phyloP scores from a whole-genome alignment of 2,888 invertebrate genomes.

The Erebia epiphron region DNA sequence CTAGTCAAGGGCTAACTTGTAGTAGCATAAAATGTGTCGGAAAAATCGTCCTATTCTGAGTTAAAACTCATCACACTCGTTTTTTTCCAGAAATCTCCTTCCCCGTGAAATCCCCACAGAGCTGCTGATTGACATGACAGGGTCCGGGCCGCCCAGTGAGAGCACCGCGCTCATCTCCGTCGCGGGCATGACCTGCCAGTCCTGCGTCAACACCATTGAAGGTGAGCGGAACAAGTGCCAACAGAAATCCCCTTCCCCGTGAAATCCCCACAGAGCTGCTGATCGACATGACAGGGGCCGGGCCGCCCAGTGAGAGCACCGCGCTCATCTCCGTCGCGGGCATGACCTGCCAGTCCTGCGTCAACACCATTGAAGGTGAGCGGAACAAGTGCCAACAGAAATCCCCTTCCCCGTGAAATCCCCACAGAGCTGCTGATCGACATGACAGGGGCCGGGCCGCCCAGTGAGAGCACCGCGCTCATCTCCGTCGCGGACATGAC shows the following conservation, averaged over 20 bases:
- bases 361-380: slow-evolving; percentile 90
- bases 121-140: slow-evolving; percentile 70
- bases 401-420: slow-evolving; percentile 67
- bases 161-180: slow-evolving; percentile 76
- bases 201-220: slow-evolving; percentile 94
- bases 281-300: slow-evolving; percentile 66
- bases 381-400: slow-evolving; percentile 49
- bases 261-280: slow-evolving; percentile 72
- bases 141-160: slow-evolving; percentile 44
- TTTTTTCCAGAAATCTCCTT: slow-evolving; percentile 60
- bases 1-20: too few species aligned
- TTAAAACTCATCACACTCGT: background rate
- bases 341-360: slow-evolving; percentile 78
- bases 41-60: too few species aligned
- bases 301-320: slow-evolving; percentile 47
- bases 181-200: slow-evolving; percentile 95
- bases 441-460: slow-evolving; percentile 53
- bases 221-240: slow-evolving; percentile 57
- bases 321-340: slow-evolving; percentile 73
- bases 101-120: slow-evolving; percentile 73
- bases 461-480: too few species aligned
- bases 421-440: slow-evolving; percentile 72
- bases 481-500: too few species aligned
- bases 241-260: slow-evolving; percentile 67
- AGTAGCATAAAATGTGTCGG: too few species aligned